Conservation (phyloP, 2,797 vertebrate species). For the Molossus alvarezi region DNA sequence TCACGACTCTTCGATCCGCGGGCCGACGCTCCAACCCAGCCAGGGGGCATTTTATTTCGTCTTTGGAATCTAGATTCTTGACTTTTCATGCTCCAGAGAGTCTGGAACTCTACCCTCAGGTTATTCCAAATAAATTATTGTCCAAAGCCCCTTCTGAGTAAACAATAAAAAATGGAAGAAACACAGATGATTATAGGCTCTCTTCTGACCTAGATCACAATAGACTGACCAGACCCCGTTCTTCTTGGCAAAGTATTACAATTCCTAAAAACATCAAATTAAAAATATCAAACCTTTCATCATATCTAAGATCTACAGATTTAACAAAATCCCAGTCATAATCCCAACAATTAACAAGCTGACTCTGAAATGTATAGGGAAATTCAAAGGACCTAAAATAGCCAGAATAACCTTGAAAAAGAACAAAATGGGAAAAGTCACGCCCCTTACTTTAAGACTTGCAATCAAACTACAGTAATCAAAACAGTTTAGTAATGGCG, state of each 20-base stretch:
- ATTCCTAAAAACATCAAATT: conserved; percentile 6
- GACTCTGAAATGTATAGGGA: background rate
- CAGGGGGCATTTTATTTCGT: too few relatives aligned
- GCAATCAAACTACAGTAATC: background rate
- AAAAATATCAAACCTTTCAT: conserved; percentile 45
- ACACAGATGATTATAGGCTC: background rate
- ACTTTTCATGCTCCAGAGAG: background rate
- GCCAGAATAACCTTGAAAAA: conserved; percentile 45
- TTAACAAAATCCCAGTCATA: conserved; percentile 25
- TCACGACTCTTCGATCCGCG: too few relatives aligned
- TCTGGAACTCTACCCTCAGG: background rate
- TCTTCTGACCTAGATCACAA: background rate
- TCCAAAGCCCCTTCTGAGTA: conserved; percentile 6
- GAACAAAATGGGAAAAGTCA: background rate
- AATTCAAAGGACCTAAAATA: conserved; percentile 13
- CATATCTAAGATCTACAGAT: background rate
- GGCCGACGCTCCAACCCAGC: too few relatives aligned
- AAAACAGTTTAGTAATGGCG: background rate
- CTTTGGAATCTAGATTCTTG: background rate
- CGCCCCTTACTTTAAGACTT: background rate
- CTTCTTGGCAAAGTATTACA: background rate
- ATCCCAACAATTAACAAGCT: conserved; percentile 50
- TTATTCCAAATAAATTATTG: conserved; percentile 10
- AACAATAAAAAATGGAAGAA: conserved; percentile 50
- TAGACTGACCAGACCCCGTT: background rate